A percentile compares a stretch with the other conserved stretches of the same genome.
These are phyloP conservation scores for Dasysyrphus tricinctus DNA, from an alignment of 2,888 invertebrate genomes.

Conservation along the genomic window DNA sequence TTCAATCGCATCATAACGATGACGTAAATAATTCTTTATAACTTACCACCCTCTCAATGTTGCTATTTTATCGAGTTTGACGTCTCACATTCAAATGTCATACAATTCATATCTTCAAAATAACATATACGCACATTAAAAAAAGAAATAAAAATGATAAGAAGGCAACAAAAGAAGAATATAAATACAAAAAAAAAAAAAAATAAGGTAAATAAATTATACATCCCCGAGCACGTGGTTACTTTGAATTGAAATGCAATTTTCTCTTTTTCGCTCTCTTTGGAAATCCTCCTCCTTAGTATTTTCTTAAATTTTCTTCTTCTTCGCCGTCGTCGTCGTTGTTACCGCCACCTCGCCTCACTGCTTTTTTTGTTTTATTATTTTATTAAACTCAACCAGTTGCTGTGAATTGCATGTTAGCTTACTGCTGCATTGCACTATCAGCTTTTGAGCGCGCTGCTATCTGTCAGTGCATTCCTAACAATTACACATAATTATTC, in stretches of 20 bases:
- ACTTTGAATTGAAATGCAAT: slow-evolving; percentile 72
- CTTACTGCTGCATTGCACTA: slow-evolving; percentile 48
- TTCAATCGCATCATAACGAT: slow-evolving; percentile 20
- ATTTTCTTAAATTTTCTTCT: slow-evolving; percentile 69
- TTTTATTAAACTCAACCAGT: slow-evolving; percentile 57
- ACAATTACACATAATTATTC: slow-evolving; percentile 33
- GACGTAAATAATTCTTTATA: slow-evolving; percentile 29
- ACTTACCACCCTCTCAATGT: slow-evolving; percentile 9
- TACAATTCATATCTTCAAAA: slow-evolving; percentile 43
- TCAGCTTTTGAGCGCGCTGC: slow-evolving; percentile 44
- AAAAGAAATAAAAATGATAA: slow-evolving; percentile 30
- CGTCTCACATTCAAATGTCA: slow-evolving; percentile 36
- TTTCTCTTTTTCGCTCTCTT: slow-evolving; percentile 75
- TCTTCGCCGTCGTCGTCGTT: slow-evolving; percentile 3
- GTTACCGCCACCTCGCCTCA: not conserved
- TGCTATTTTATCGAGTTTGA: slow-evolving; percentile 7
- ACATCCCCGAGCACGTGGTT: slow-evolving; percentile 73
- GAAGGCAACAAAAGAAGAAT: slow-evolving; percentile 37
- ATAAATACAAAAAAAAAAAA: slow-evolving; percentile 35
- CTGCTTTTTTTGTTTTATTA: slow-evolving; percentile 1
- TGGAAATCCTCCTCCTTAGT: slow-evolving; percentile 64
- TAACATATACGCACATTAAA: slow-evolving; percentile 48
- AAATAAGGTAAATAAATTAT: slow-evolving; percentile 64
- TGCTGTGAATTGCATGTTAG: slow-evolving; percentile 58
- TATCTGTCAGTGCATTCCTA: slow-evolving; percentile 54